Percentiles rank a stretch among this genome's conserved stretches.
Evolutionary conservation across 1,140 invertebrate species (phyloP).

Genomic region (Eumeta japonica): DNA sequence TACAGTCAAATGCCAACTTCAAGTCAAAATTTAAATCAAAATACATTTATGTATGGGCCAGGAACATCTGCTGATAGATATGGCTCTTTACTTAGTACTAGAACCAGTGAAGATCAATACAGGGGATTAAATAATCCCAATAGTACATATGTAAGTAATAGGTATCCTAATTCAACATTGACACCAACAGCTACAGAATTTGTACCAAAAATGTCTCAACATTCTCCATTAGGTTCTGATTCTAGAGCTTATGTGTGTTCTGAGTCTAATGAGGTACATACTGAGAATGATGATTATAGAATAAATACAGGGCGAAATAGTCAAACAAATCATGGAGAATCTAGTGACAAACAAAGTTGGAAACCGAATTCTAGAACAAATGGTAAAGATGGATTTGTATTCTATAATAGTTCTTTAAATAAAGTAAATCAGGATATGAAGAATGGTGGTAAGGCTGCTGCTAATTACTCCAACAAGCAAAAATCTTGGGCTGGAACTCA

Average conservation of each 20-base stretch:
- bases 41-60: conserved; percentile 24
- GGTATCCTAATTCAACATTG: conserved; percentile 44
- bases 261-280: too few relatives aligned
- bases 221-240: too few relatives aligned
- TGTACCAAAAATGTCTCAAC: conserved; percentile 45
- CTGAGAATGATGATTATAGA: too few relatives aligned
- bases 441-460: conserved; percentile 19
- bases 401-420: conserved; percentile 38
- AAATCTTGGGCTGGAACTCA: conserved; percentile 34
- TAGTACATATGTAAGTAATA: conserved; percentile 29
- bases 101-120: conserved; percentile 19
- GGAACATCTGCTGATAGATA: conserved; percentile 24
- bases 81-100: conserved; percentile 20
- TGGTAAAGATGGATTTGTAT: conserved; percentile 35
- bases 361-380: conserved; percentile 38
- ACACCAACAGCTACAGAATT: conserved; percentile 51
- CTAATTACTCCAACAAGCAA: conserved; percentile 23
- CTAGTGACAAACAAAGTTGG: too few relatives aligned
- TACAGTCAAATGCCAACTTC: conserved; percentile 30
- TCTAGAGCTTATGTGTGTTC: too few relatives aligned
- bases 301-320: too few relatives aligned
- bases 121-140: too few relatives aligned
- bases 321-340: too few relatives aligned
- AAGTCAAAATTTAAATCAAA: conserved; percentile 27
- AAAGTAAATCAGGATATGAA: conserved; percentile 36